Conservation (phyloP, 1,140 invertebrate species). For the honey bee (Apis mellifera) region Amel_HAv3.1 CM009936.2:1832501-1833000, state of each 20-base stretch:
- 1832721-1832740: not conserved
- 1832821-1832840: slow-evolving; percentile 30
- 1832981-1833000: not conserved
- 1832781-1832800: slow-evolving; percentile 6
- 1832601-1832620: not conserved
- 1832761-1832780: not conserved
- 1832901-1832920: not conserved
- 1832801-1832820: slow-evolving; percentile 34
- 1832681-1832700: not conserved
- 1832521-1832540: too few relatives aligned
- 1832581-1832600: not conserved
- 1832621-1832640: not conserved
- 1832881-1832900: not conserved
- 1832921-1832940: not conserved
- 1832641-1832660: not conserved
- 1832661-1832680: not conserved
- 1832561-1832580: not conserved
- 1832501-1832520: too few relatives aligned
- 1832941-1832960: not conserved
- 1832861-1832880: slow-evolving; percentile 13
- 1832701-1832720: not conserved
- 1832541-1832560: too few relatives aligned
- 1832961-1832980: too few relatives aligned
- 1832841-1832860: slow-evolving; percentile 41
- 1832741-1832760: not conserved